Base-by-base conservation (phyloP, 2,797 vertebrate species). In the Hydrolagus colliei region DNA sequence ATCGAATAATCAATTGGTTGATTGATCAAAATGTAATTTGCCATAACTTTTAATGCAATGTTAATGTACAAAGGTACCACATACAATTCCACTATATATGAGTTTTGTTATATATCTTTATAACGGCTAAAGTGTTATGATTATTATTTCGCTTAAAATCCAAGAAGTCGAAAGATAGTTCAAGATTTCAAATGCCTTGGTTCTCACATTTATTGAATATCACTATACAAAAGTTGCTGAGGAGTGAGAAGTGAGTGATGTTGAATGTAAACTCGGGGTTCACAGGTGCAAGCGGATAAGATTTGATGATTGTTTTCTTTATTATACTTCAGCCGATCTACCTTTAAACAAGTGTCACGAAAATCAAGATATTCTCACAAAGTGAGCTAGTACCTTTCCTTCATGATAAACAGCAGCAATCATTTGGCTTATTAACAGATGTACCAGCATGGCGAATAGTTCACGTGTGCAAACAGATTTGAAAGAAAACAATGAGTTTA, bases 401-500 rank as follows among this genome's bases (percentile, higher is more conserved):
- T 12, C 41, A 52, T 52, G 41, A 52, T 1, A 52, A 52, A 52
- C 41, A 52, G 41, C 41, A 52, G 79, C 65, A 71, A 84, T 84
- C 41, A 84, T 84, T 84, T 84, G 63, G 71, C 67, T 18, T 84
- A 84, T 65, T 71, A 65, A 84, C 79, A 71, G 79, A 84, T 65
- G n/a, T n/a, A 41, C 63, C 79, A 71, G 79, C 79, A 41, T 52
- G 16, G 20, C 35, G 65, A 92, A 93, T 89, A 94, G 92, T 91
- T 90, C 90, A 93, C 92, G 92, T 89, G 86, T 92, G 89, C 91
- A 92, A 88, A 90, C 86, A 90, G 90, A 88, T 90, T 92, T 91
- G 89, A 93, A 93, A 95, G 91, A 94, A 94, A 94, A 94, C 93
- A 95, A 94, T 94, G 93, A 90, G 89, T 91, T 90, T 93, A 91